These are phyloP conservation scores for Cheumatopsyche charites DNA, from an alignment of 1,140 invertebrate genomes.

Conservation along the genomic window DNA sequence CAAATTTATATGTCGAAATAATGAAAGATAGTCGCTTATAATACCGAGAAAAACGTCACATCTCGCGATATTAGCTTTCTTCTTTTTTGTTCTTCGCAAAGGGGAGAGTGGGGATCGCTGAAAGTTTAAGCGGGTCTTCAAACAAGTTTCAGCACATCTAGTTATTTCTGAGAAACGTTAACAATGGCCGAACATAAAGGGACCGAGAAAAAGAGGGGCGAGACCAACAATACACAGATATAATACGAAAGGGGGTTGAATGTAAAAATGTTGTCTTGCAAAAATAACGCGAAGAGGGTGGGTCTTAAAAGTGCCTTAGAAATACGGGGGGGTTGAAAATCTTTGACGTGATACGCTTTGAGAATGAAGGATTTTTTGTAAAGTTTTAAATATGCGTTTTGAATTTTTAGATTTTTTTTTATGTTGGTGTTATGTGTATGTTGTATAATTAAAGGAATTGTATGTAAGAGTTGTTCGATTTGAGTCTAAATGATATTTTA, in stretches of 20 bases:
- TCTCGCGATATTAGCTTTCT: constrained; percentile 17
- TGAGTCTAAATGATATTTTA: no score
- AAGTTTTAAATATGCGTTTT: no score
- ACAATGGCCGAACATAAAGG: constrained; percentile 17
- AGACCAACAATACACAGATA: not conserved
- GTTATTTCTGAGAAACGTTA: constrained; percentile 23
- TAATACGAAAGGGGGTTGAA: not conserved
- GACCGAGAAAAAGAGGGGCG: not conserved
- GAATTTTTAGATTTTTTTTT: no score
- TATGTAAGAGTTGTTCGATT: no score
- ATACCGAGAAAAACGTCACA: constrained; percentile 16
- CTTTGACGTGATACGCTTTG: no score
- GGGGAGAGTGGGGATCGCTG: not conserved
- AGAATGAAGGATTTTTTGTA: no score
- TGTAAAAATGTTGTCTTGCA: constrained; percentile 12
- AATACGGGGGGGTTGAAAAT: no score
- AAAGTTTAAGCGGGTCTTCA: constrained; percentile 24
- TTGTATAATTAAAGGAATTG: no score
- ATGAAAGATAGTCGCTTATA: no score
- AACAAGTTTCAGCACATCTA: constrained; percentile 21
- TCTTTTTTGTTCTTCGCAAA: not conserved
- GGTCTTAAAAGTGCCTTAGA: no score
- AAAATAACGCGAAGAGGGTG: constrained; percentile 1
- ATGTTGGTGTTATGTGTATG: no score
- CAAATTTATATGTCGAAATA: no score